Base-by-base conservation (phyloP, 2,888 invertebrate genomes). In the Synanthedon formicaeformis region DNA sequence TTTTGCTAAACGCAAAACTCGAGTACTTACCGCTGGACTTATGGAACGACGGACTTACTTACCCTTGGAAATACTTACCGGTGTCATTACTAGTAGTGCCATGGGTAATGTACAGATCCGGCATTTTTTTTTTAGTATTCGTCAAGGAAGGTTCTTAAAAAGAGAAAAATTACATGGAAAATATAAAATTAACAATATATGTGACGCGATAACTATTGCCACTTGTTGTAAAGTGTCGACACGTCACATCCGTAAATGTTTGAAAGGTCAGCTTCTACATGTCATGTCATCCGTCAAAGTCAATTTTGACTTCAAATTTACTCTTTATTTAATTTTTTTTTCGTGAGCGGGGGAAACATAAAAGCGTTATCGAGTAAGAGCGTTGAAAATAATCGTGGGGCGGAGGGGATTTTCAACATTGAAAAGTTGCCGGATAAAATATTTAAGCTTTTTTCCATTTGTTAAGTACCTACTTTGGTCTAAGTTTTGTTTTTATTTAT, bases 251-350 rank as follows among this genome's bases (percentile, higher is more conserved):
- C 65, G 56, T 85, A 71, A 83, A 86, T 86, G 78, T 81, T 84
- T 78, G 59, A 85, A 60, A 75, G 82, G 81, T 81, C 82, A 79
- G 67, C 67, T 57, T 62, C 61, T 62, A 58, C 63, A 55, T 71
- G 73, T 78, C 63, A 55, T 71, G 73, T 78, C 82, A 82, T 81
- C 78, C 73, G 79, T 85, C 86, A 85, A 81, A 77, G 81, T 78
- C 84, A 80, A 81, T 81, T 84, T 77, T 69, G 79, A 84, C 77
- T 86, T 85, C 75, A 83, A 85, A 84, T 75, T 80, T 71, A 74
- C 74, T 75, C 71, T 74, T 77, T 78, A 74, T 77, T 75, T 72
- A 63, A 73, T 76, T 78, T 80, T 78, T 23, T 34, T 81, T 80
- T 72, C 67, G 56, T 62, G 60, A 66, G 67, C 66, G 71, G 73